Conservation (phyloP, 53 echinoderm and acorn worm genomes). For the Zoroaster sp. region DNA sequence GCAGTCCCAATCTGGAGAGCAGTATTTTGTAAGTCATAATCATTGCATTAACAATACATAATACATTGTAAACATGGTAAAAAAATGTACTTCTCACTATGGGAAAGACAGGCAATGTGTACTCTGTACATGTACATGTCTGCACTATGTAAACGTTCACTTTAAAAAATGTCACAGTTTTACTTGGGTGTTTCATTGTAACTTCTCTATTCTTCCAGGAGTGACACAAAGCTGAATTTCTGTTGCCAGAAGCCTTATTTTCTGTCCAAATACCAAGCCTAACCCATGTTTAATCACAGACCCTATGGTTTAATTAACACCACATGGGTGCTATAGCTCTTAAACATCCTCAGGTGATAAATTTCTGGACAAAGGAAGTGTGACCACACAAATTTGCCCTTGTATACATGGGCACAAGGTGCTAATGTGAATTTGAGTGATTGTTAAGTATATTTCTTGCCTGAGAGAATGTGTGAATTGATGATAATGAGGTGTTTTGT, state of each 20-base stretch:
- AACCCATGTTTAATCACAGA: not conserved
- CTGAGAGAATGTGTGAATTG: not conserved
- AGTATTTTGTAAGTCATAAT: too few species aligned
- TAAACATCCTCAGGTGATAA: constrained; percentile 10
- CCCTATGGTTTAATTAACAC: constrained; percentile 21
- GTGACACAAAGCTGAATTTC: too few species aligned
- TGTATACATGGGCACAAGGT: not conserved
- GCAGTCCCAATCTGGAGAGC: too few species aligned
- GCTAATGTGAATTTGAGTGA: constrained; percentile 46
- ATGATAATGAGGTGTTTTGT: constrained; percentile 39
- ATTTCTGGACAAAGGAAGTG: constrained; percentile 1
- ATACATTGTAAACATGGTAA: too few species aligned
- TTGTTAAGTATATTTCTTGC: not conserved
- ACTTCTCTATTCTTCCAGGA: not conserved
- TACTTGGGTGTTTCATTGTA: not conserved
- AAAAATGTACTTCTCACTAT: too few species aligned
- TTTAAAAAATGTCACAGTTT: too few species aligned
- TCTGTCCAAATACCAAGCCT: not conserved
- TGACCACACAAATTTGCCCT: not conserved
- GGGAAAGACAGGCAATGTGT: too few species aligned
- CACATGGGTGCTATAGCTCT: not conserved
- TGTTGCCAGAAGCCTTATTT: not conserved
- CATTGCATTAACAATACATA: too few species aligned
- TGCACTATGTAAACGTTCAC: too few species aligned
- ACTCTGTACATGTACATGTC: too few species aligned